A percentile compares a stretch with the other conserved stretches of the same genome.
Conservation (phyloP, 1,140 invertebrate genomes). For the Eurosta solidaginis region DNA sequence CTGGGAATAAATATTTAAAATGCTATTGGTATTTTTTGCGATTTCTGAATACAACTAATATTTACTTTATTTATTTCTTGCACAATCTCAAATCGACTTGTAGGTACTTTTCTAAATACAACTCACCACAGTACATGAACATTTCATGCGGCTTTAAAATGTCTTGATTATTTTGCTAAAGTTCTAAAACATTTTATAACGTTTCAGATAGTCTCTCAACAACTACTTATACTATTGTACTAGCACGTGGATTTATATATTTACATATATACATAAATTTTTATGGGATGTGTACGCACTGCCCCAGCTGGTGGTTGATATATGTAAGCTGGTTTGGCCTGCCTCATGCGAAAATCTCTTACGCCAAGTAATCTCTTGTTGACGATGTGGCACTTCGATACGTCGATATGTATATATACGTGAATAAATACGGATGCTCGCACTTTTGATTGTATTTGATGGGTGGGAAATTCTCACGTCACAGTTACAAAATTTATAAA, state of each 20-base stretch:
- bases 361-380: background rate
- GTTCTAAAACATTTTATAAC: background rate
- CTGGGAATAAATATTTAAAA: too few species aligned
- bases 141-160: too few species aligned
- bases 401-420: background rate
- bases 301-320: background rate
- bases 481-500: background rate
- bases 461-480: background rate
- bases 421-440: background rate
- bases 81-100: too few species aligned
- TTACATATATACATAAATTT: background rate
- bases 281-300: background rate
- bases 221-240: background rate
- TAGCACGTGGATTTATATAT: background rate
- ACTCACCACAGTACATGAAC: too few species aligned
- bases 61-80: too few species aligned
- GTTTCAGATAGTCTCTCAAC: background rate
- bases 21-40: too few species aligned
- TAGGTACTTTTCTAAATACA: too few species aligned
- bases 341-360: conserved; percentile 23
- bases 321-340: conserved; percentile 18
- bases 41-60: too few species aligned
- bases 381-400: background rate
- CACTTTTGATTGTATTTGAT: background rate
- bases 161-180: background rate